A percentile compares a stretch with the other conserved stretches of the same genome.
Conservation (phyloP, 2,797 vertebrate species). For the Leontopithecus rosalia region DNA sequence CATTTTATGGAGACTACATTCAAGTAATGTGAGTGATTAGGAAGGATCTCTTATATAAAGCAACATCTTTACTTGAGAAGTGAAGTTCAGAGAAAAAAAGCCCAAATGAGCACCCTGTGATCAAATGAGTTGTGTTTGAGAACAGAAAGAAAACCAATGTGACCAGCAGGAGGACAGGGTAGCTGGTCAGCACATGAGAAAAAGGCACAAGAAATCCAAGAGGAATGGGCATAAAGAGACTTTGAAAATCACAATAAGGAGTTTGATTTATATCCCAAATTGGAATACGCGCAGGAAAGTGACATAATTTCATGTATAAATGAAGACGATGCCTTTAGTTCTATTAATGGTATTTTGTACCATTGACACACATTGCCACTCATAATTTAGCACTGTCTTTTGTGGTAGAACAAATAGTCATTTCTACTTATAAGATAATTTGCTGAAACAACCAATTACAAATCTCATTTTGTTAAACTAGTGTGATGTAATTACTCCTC, state of each 20-base stretch:
- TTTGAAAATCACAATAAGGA: not conserved
- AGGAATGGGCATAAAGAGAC: not conserved
- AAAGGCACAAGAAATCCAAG: not conserved
- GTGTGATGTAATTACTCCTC: slow-evolving; percentile 3
- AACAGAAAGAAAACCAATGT: not conserved
- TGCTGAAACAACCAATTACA: not conserved
- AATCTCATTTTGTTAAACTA: not conserved
- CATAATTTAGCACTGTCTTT: not conserved
- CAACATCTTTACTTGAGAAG: not conserved
- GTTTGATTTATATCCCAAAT: not conserved
- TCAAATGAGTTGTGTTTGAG: not conserved
- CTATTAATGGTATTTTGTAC: not conserved
- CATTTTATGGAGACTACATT: not conserved
- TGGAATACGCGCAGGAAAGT: not conserved
- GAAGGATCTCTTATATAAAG: not conserved
- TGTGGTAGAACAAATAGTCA: not conserved
- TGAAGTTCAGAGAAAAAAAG: not conserved
- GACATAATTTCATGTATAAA: not conserved
- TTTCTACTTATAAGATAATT: slow-evolving; percentile 39
- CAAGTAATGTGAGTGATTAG: not conserved
- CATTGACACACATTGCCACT: not conserved
- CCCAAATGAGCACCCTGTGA: not conserved
- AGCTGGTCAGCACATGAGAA: not conserved
- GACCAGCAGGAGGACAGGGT: no score
- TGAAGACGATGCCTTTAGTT: not conserved